Conservation (phyloP, 2,113 vertebrate species). For the Perccottus glenii region DNA sequence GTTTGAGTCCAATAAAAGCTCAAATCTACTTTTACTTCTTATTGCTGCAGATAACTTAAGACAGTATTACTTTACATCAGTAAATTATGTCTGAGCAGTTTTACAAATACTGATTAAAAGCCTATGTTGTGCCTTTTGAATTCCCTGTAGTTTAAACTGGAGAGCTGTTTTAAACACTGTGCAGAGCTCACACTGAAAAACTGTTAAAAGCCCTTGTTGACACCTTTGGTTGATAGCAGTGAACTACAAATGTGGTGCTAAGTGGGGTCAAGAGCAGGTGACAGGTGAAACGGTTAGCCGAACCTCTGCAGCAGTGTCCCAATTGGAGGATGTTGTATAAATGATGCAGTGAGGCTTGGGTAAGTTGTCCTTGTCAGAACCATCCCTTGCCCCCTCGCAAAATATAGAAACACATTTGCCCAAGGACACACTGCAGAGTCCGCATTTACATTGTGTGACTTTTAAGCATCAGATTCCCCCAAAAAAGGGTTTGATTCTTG, state of each 20-base stretch:
- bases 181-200: too few species aligned
- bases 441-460: neutral
- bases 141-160: too few species aligned
- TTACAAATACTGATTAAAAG: too few species aligned
- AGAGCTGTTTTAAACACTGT: too few species aligned
- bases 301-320: conserved; percentile 37
- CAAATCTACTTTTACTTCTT: too few species aligned
- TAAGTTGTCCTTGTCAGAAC: conserved; percentile 44
- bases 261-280: conserved; percentile 39
- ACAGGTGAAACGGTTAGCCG: conserved; percentile 15
- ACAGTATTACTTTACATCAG: too few species aligned
- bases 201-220: neutral
- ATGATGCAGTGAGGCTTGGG: conserved; percentile 7
- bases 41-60: too few species aligned
- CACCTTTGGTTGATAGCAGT: neutral
- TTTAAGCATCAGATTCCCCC: too few species aligned
- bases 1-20: too few species aligned
- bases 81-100: too few species aligned
- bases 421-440: conserved; percentile 44
- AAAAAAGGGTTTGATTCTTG: too few species aligned
- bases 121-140: too few species aligned
- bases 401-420: conserved; percentile 24
- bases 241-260: conserved; percentile 10
- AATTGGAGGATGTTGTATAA: conserved; percentile 21
- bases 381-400: conserved; percentile 18